A percentile compares a stretch with the other conserved stretches of the same genome.
phyloP scores from a whole-genome alignment of 1,140 invertebrate species.

The Caenorhabditis briggsae region DNA sequence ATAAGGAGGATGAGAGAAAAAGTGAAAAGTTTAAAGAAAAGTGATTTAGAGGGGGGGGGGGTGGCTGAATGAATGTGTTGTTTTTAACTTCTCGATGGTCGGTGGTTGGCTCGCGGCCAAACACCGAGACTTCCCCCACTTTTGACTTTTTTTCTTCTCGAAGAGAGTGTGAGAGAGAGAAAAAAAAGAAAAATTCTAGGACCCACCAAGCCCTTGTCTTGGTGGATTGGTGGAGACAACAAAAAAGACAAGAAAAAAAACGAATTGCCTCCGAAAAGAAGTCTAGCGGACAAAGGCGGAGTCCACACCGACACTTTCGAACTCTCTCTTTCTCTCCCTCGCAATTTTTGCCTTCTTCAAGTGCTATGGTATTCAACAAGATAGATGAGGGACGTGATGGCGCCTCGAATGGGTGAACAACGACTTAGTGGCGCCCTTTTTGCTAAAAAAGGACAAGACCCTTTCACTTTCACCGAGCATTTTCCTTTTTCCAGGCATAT shows the following conservation, averaged over 20 bases:
- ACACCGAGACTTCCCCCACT: slow-evolving; percentile 21
- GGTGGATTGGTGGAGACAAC: neutral
- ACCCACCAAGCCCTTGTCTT: neutral
- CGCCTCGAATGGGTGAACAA: slow-evolving; percentile 22
- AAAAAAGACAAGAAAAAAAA: neutral
- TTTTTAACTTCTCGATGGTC: slow-evolving; percentile 49
- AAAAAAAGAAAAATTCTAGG: neutral
- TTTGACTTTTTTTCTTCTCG: neutral
- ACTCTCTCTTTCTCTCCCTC: neutral
- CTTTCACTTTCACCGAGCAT: slow-evolving; percentile 23
- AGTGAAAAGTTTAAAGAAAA: neutral
- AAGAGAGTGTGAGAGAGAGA: slow-evolving; percentile 3
- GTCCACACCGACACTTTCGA: slow-evolving; percentile 50
- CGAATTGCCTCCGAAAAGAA: neutral
- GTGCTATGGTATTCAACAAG: slow-evolving; percentile 54
- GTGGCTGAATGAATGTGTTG: slow-evolving; percentile 8
- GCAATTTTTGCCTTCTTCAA: neutral
- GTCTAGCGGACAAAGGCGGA: neutral
- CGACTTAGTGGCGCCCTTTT: slow-evolving; percentile 36
- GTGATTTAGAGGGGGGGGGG: neutral
- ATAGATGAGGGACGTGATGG: slow-evolving; percentile 37
- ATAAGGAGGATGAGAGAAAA: neutral
- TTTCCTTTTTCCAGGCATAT: neutral
- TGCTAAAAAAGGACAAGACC: slow-evolving; percentile 9
- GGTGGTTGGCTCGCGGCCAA: slow-evolving; percentile 53